Conservation (phyloP, 2,888 invertebrate genomes). For the Rambutsinella grinnellia region DNA sequence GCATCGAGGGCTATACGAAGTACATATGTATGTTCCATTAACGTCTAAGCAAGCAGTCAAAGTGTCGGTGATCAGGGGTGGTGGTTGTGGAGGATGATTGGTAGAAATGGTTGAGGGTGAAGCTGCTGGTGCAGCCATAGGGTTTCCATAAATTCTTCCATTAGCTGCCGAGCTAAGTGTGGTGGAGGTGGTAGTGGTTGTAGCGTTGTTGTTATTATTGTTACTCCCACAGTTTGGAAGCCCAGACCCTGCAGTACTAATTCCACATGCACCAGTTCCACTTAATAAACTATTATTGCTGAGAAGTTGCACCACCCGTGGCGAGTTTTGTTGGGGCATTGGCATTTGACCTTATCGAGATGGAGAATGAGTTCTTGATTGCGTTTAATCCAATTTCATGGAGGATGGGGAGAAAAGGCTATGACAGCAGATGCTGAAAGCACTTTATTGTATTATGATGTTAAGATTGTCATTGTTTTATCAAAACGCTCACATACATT, state of each 20-base stretch:
- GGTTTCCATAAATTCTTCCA: slow-evolving; percentile 38
- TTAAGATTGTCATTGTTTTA: too few relatives aligned
- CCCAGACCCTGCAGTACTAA: neutral
- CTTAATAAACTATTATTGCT: slow-evolving; percentile 45
- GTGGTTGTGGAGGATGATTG: slow-evolving; percentile 39
- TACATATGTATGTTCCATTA: slow-evolving; percentile 75
- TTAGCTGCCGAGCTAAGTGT: slow-evolving; percentile 17
- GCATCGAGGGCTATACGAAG: slow-evolving; percentile 76
- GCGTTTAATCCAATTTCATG: neutral
- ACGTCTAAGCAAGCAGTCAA: slow-evolving; percentile 72
- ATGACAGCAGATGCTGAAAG: slow-evolving; percentile 8
- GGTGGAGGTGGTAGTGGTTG: neutral
- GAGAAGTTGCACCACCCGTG: slow-evolving; percentile 47
- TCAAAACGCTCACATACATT: too few relatives aligned
- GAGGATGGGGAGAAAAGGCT: neutral
- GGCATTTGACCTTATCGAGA: slow-evolving; percentile 53
- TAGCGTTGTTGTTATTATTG: slow-evolving; percentile 7
- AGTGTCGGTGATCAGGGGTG: slow-evolving; percentile 66
- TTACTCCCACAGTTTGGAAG: slow-evolving; percentile 6
- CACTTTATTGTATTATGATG: neutral
- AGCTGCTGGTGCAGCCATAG: slow-evolving; percentile 26
- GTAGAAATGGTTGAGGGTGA: slow-evolving; percentile 15
- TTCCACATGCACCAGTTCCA: slow-evolving; percentile 29
- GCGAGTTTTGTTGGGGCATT: slow-evolving; percentile 61
- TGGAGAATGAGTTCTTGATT: neutral